Base-by-base conservation (phyloP, 2,797 vertebrate genomes). In the Acipenser oxyrinchus region DNA sequence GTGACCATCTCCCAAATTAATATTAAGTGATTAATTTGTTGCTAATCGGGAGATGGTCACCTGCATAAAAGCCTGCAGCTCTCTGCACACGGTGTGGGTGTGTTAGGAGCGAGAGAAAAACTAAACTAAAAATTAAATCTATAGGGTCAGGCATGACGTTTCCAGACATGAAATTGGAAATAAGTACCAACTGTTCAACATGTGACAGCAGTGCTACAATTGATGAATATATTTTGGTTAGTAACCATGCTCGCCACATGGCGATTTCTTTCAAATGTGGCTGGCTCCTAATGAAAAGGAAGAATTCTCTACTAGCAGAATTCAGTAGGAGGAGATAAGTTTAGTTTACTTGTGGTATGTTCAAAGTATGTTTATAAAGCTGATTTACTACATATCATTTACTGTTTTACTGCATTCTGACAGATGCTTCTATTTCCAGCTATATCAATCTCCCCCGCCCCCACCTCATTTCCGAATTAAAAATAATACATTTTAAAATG, bases 311-410 rank as follows among this genome's bases (percentile, higher is more conserved):
- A 7, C 12, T n/a, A 7, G 12, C 55, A 11, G 11, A 58, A n/a
- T n/a, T 11, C 55, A 58, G 55, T n/a, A n/a, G 71, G 74, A 73
- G 69, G 71, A 51, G 50, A 57, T 51, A 55, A 60, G 67, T 73
- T 78, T 76, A 68, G 72, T 78, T 73, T 73, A 76, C 73, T 74
- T 76, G 74, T 71, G 74, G 72, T 58, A 73, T 64, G 69, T 76
- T 78, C 76, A 78, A 78, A 76, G 74, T 67, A 70, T 72, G 71
- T 78, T 76, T 75, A 78, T 71, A 72, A 76, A 76, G 69, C 37
- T 5, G 37, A 37, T 37, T 37, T 37, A 37, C 55, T 58, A 58
- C 55, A 58, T 58, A 58, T n/a, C 73, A 71, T 78, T 73, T 73
- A 69, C 68, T 68, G 70, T 70, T 76, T 74, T 74, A 72, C 72